These are phyloP conservation scores for Allophyes oxyacanthae DNA, from an alignment of 2,888 invertebrate species.

Conservation along the genomic window DNA sequence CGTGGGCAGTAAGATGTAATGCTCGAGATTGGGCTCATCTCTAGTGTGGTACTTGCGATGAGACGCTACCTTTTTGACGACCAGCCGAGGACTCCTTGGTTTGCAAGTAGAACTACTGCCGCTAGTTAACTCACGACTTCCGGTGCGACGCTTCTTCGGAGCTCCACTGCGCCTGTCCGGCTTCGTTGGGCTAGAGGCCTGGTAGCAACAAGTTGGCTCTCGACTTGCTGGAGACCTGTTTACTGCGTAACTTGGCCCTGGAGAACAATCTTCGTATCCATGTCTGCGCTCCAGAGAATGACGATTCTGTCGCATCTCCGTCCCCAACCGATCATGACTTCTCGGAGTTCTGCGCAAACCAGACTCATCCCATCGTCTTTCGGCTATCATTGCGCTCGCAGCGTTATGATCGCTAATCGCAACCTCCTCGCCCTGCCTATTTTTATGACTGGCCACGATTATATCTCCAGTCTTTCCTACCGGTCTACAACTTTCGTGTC, in stretches of 20 bases:
- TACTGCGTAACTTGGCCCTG: constrained; percentile 77
- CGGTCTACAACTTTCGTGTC: constrained; percentile 79
- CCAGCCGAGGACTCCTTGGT: constrained; percentile 70
- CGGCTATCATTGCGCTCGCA: constrained; percentile 64
- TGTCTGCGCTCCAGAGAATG: constrained; percentile 45
- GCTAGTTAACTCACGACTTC: constrained; percentile 63
- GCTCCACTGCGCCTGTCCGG: constrained; percentile 47
- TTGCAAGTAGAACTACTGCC: constrained; percentile 70
- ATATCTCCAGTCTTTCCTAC: constrained; percentile 85
- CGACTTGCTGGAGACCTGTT: constrained; percentile 60
- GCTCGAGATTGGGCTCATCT: constrained; percentile 79
- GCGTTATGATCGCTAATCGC: constrained; percentile 70
- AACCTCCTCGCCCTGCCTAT: constrained; percentile 70
- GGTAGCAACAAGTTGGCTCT: constrained; percentile 79
- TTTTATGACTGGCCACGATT: constrained; percentile 84
- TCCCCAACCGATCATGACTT: constrained; percentile 71
- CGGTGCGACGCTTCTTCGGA: constrained; percentile 34
- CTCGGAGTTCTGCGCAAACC: constrained; percentile 63
- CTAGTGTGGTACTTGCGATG: constrained; percentile 66
- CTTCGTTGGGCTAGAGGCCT: constrained; percentile 65
- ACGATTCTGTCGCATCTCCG: constrained; percentile 61
- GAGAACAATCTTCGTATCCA: constrained; percentile 69
- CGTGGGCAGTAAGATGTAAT: constrained; percentile 81
- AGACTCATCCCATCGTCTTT: constrained; percentile 64
- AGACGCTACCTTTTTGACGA: constrained; percentile 75